phyloP scores from a whole-genome alignment of 2,797 vertebrate species.

The Lacerta agilis region DNA sequence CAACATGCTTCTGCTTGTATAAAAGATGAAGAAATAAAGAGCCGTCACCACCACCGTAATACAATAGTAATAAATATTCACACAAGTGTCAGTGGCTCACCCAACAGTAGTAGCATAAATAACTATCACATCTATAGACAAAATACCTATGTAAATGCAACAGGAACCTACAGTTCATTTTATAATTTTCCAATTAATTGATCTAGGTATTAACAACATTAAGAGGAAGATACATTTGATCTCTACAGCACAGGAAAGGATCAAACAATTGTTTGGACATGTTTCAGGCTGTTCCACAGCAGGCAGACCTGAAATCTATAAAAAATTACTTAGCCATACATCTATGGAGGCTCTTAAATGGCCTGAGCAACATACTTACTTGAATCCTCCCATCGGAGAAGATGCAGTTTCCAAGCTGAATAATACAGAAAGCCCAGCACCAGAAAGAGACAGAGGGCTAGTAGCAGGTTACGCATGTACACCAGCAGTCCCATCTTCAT shows the following conservation, averaged over 20 bases:
- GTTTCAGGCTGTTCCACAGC: conserved; percentile 34
- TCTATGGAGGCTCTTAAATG: not conserved
- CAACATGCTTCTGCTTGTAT: not conserved
- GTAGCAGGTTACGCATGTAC: conserved; percentile 93
- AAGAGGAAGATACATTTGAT: conserved; percentile 52
- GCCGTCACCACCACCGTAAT: not conserved
- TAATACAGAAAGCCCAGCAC: conserved; percentile 97
- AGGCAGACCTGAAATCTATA: conserved; percentile 17
- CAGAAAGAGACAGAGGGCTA: conserved; percentile 93
- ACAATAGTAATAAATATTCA: not conserved
- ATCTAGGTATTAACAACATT: conserved; percentile 51
- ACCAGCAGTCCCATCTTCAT: conserved; percentile 96
- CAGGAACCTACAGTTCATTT: not conserved
- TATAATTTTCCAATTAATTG: conserved; percentile 25
- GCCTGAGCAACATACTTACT: conserved; percentile 84
- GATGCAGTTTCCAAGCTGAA: conserved; percentile 92
- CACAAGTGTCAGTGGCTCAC: not conserved
- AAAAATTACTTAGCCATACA: not conserved
- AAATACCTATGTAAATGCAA: not conserved
- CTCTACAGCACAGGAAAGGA: conserved; percentile 39
- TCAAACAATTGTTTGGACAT: conserved; percentile 46
- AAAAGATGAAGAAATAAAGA: conserved; percentile 26
- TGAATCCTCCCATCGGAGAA: conserved; percentile 91
- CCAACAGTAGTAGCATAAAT: conserved; percentile 4
- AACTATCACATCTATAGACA: not conserved